Conservation (phyloP, 1,140 invertebrate genomes). For the Neodiprion fabricii region DNA sequence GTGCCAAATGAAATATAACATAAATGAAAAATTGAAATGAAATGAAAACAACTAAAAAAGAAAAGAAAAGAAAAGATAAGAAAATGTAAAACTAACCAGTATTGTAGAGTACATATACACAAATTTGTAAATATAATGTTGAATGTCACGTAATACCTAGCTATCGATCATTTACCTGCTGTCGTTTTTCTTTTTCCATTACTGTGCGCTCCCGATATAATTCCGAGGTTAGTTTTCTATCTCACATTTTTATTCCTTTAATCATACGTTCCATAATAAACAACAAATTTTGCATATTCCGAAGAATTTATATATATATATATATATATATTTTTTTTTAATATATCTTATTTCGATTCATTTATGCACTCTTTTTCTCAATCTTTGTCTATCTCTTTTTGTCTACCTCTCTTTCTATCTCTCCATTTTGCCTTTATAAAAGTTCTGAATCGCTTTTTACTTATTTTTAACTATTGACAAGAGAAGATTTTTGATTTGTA, state of each 20-base stretch:
- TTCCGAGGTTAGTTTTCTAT: conserved; percentile 61
- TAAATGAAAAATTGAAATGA: too few relatives aligned
- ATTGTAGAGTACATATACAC: conserved; percentile 4
- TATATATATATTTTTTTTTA: not conserved
- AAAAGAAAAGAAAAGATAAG: not conserved
- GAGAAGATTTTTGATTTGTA: too few relatives aligned
- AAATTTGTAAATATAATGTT: conserved; percentile 19
- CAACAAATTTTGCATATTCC: not conserved
- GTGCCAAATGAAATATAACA: not conserved
- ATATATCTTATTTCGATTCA: not conserved
- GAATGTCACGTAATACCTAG: not conserved
- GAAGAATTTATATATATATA: not conserved
- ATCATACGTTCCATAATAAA: conserved; percentile 24
- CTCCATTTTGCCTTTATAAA: not conserved
- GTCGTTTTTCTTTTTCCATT: conserved; percentile 50
- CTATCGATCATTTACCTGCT: conserved; percentile 48
- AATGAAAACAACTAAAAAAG: too few relatives aligned
- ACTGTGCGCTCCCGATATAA: conserved; percentile 47
- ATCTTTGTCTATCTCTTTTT: not conserved
- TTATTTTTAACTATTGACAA: not conserved
- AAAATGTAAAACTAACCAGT: not conserved
- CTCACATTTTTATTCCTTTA: conserved; percentile 60
- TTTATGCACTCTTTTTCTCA: too few relatives aligned
- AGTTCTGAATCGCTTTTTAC: not conserved
- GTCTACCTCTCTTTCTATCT: not conserved